A percentile compares a stretch with the other conserved stretches of the same genome.
Conservation (phyloP, 2,888 invertebrate genomes). For the Standfussiana lucernea region DNA sequence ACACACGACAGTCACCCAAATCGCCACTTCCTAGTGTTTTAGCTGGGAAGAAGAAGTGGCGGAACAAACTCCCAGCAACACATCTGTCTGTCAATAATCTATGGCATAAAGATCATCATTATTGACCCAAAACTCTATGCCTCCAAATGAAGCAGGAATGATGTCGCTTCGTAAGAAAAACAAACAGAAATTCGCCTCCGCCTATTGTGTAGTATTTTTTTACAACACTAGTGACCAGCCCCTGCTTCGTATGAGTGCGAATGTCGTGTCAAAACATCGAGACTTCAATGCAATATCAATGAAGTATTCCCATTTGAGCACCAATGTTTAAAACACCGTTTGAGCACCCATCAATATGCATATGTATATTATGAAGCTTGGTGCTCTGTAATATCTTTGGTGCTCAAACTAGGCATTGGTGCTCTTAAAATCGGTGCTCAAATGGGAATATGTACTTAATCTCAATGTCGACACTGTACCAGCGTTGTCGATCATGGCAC, state of each 20-base stretch:
- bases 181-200: slow-evolving; percentile 18
- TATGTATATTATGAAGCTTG: no score
- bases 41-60: no score
- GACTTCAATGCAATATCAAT: neutral
- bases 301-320: no score
- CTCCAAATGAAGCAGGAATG: neutral
- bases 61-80: no score
- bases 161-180: neutral
- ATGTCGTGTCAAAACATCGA: neutral
- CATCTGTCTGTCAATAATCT: no score
- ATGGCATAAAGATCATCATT: neutral
- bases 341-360: no score
- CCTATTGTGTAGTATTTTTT: slow-evolving; percentile 24
- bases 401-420: no score
- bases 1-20: neutral
- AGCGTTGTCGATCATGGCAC: neutral
- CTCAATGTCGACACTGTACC: neutral
- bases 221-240: neutral
- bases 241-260: neutral
- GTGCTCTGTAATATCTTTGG: no score
- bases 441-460: no score
- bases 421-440: no score
- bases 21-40: no score
- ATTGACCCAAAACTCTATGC: neutral
- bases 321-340: no score